phyloP scores from a whole-genome alignment of 2,113 vertebrate genomes.

The Nibea coibor region DNA sequence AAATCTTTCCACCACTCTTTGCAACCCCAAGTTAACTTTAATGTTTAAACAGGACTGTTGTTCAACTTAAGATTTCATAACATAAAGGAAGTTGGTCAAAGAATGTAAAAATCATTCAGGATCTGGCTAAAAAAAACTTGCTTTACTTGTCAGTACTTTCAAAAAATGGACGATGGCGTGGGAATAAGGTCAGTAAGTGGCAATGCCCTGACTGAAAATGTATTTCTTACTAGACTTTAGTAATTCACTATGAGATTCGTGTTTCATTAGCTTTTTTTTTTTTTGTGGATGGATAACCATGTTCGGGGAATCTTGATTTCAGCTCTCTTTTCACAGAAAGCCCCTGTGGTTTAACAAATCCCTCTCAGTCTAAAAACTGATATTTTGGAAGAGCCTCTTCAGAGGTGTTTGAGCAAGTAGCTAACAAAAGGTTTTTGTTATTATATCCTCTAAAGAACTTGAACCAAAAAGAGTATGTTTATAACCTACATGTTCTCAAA shows the following conservation, averaged over 20 bases:
- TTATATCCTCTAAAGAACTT: constrained; percentile 4
- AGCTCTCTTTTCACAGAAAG: constrained; percentile 5
- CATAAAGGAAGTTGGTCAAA: background rate
- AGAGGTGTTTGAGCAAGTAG: constrained; percentile 5
- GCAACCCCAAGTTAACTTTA: background rate
- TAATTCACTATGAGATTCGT: background rate
- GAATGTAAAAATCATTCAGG: background rate
- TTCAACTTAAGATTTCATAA: no score
- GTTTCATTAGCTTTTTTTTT: background rate
- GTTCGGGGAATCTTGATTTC: constrained; percentile 16
- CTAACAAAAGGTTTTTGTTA: background rate
- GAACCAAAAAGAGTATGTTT: background rate
- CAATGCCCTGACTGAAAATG: constrained; percentile 21
- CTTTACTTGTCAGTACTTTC: background rate
- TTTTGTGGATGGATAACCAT: constrained; percentile 10
- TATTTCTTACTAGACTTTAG: constrained; percentile 9
- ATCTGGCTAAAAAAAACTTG: background rate
- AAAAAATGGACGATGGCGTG: background rate
- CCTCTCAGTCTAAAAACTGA: constrained; percentile 11
- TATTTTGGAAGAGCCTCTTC: constrained; percentile 18
- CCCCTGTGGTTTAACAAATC: constrained; percentile 17
- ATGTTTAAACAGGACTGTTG: no score
- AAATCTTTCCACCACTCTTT: background rate
- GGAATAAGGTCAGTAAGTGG: constrained; percentile 32
- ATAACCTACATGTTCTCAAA: background rate